Conservation (phyloP, 2,888 invertebrate species). For the Tetheella fluctuosa region DNA sequence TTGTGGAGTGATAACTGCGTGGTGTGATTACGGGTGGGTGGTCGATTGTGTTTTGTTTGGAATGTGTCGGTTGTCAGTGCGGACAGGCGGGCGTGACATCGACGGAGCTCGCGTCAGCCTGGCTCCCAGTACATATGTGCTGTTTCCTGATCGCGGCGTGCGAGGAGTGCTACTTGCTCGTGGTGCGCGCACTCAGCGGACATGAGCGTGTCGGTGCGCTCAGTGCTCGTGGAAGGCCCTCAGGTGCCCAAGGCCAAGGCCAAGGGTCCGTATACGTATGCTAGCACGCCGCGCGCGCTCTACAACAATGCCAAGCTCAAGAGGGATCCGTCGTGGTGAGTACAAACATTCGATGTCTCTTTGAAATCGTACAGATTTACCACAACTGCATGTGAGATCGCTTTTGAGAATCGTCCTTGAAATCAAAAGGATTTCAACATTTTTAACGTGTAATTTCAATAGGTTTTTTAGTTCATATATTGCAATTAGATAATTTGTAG, state of each 20-base stretch:
- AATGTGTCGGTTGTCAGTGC: constrained; percentile 20
- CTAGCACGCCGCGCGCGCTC: constrained; percentile 85
- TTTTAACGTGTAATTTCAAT: too few species aligned
- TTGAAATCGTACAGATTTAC: neutral
- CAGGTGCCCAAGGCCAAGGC: constrained; percentile 51
- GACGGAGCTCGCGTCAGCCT: constrained; percentile 11
- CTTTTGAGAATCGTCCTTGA: neutral
- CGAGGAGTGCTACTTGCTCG: constrained; percentile 56
- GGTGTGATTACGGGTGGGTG: neutral
- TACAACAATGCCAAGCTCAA: constrained; percentile 84
- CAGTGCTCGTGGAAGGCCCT: constrained; percentile 74
- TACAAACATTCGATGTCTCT: constrained; percentile 16
- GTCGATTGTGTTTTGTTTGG: constrained; percentile 23
- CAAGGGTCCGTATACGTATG: constrained; percentile 83
- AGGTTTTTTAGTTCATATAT: too few species aligned
- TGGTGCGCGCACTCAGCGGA: constrained; percentile 31
- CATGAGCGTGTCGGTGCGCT: constrained; percentile 73
- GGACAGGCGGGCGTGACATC: constrained; percentile 4
- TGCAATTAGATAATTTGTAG: too few species aligned
- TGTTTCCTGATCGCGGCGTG: constrained; percentile 58
- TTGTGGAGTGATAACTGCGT: constrained; percentile 13
- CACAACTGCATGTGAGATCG: neutral
- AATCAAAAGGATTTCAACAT: neutral
- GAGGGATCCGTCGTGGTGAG: constrained; percentile 74
- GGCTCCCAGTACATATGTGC: constrained; percentile 50